Conservation (phyloP, 2,888 invertebrate species). For the Antheraea assamensis region DNA sequence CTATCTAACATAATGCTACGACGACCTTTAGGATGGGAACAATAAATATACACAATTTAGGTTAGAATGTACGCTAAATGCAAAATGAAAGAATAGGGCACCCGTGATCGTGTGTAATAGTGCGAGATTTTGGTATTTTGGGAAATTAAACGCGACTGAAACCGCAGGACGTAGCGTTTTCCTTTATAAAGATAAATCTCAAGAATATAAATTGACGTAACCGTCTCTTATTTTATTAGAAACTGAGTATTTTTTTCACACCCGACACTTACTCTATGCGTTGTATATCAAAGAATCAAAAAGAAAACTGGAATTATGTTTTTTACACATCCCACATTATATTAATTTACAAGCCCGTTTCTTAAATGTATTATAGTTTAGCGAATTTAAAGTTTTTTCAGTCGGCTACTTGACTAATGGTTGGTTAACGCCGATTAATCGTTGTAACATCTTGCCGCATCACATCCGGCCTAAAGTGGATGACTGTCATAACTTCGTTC, state of each 20-base stretch:
- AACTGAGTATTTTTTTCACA: not conserved
- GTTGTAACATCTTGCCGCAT: slow-evolving; percentile 53
- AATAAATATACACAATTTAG: no score
- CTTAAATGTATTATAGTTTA: not conserved
- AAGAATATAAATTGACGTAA: no score
- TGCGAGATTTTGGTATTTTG: no score
- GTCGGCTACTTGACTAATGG: slow-evolving; percentile 51
- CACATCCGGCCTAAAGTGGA: slow-evolving; percentile 75
- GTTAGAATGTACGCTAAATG: no score
- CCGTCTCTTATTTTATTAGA: not conserved
- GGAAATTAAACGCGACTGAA: no score
- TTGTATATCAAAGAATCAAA: not conserved
- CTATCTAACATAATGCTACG: no score
- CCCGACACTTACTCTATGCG: not conserved
- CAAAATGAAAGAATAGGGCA: no score
- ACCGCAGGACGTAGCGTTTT: no score
- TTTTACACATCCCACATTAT: not conserved
- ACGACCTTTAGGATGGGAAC: no score
- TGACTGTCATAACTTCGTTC: slow-evolving; percentile 40
- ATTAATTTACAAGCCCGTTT: not conserved
- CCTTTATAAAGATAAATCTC: no score
- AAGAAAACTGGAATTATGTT: not conserved
- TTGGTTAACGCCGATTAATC: slow-evolving; percentile 24
- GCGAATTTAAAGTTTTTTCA: not conserved
- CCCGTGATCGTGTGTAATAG: no score